phyloP scores from a whole-genome alignment of 2,797 vertebrate genomes.

The Anas bernieri region DNA sequence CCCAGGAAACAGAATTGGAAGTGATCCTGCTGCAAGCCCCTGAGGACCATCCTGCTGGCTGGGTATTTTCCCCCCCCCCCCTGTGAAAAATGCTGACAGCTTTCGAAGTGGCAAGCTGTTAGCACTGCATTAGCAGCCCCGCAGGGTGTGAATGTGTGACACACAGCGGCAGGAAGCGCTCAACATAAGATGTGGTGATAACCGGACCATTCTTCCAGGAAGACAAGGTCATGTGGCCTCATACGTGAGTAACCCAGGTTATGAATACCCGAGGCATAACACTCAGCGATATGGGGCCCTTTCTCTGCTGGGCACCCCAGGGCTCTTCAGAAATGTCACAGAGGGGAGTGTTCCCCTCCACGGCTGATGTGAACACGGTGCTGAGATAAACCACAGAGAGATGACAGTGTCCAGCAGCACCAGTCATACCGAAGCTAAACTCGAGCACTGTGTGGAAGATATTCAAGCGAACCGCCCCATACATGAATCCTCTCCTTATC shows the following conservation, averaged over 20 bases:
- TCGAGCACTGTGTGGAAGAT: background rate
- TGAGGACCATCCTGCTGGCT: background rate
- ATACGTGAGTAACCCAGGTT: background rate
- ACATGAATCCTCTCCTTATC: background rate
- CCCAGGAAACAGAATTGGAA: background rate
- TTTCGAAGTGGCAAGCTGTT: background rate
- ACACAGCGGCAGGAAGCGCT: conserved; percentile 51
- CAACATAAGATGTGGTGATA: conserved; percentile 45
- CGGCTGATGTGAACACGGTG: rapidly evolving
- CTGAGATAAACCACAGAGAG: background rate
- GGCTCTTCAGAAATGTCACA: conserved; percentile 13
- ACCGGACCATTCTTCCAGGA: conserved; percentile 63
- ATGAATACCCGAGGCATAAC: background rate
- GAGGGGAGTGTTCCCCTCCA: rapidly evolving
- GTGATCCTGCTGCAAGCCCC: background rate
- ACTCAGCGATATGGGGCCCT: background rate
- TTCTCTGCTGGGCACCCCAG: background rate
- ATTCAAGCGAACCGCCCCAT: background rate
- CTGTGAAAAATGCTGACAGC: conserved; percentile 10
- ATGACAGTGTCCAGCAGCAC: rapidly evolving
- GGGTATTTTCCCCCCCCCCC: background rate
- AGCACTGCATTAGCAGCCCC: background rate
- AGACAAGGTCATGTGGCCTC: conserved; percentile 21
- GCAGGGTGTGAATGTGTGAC: conserved; percentile 57
- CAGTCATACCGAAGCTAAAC: background rate